Percentiles rank a stretch among this genome's conserved stretches.
These are phyloP conservation scores for Mythimna albipuncta DNA, from an alignment of 2,888 invertebrate genomes.

Conservation along the genomic window DNA sequence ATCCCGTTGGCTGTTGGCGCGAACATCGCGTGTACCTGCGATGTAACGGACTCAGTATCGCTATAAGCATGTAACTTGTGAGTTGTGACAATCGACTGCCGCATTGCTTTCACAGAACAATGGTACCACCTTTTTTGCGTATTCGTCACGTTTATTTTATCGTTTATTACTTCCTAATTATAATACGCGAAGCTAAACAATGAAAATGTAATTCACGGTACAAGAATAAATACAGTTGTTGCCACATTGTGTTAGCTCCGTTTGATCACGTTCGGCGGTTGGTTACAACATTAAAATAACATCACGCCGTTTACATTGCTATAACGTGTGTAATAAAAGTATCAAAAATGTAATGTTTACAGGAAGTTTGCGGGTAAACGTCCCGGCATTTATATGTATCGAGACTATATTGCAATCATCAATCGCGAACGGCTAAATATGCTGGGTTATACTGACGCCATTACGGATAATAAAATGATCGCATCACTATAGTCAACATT, in stretches of 20 bases:
- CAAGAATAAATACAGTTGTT: conserved; percentile 51
- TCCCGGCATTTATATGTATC: conserved; percentile 65
- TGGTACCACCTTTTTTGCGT: conserved; percentile 54
- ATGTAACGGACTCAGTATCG: conserved; percentile 73
- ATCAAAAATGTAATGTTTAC: conserved; percentile 66
- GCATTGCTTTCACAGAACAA: conserved; percentile 67
- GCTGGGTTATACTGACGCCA: background rate
- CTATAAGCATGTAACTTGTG: conserved; percentile 44
- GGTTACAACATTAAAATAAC: conserved; percentile 62
- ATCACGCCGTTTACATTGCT: conserved; percentile 55
- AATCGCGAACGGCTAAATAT: conserved; percentile 12
- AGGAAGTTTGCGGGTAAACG: conserved; percentile 77
- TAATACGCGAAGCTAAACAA: conserved; percentile 53
- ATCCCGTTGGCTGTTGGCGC: conserved; percentile 73
- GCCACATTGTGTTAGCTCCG: conserved; percentile 41
- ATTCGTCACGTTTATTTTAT: conserved; percentile 53
- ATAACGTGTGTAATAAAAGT: conserved; percentile 67
- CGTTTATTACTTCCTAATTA: conserved; percentile 56
- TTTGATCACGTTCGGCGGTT: conserved; percentile 59
- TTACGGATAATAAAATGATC: no score
- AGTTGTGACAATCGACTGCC: conserved; percentile 56
- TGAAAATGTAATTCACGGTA: conserved; percentile 46
- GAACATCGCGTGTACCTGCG: conserved; percentile 76
- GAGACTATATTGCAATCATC: conserved; percentile 52
- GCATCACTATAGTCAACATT: background rate